Evolutionary conservation across 2,797 vertebrate species (phyloP), one percentile per base, ranked within the genome.

Genomic region (Pseudomugil gertrudae): DNA sequence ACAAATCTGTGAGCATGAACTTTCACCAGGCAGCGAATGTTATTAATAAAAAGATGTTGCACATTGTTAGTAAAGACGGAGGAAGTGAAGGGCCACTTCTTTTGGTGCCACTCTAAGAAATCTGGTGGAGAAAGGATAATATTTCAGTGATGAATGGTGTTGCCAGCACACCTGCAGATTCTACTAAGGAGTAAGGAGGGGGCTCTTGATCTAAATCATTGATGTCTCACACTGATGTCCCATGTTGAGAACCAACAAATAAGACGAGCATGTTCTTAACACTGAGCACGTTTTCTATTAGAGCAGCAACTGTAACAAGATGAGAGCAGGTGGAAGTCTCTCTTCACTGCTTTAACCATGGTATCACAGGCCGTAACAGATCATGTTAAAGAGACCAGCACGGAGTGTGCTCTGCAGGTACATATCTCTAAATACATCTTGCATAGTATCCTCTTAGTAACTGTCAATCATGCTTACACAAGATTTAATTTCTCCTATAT

Each of bases 121-220:
- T 62, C 51, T 69, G 57, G 66, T 76, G 40, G 63, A 69, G 58
- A 80, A 84, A 21, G 71, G 79, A 84, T 84, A 67, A 87, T 80
- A 81, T 77, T 84, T 74, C 47, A 27, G 72, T 76, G 86, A 89
- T 88, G 83, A 87, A 88, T 72, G 81, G 57, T 76, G 2, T 69
- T 19, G 48, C 69, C 67, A 23, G 75, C 71, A 67, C 88, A 90
- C 81, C 88, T 89, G 84, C 60, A 3, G 67, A 78, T 81, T 59
- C 57, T 52, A 80, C 74, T 67, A 67, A 74, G 72, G 57, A 84
- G 65, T 21, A 23, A 57, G 64, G 58, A 85, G 74, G 69, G 78
- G 21, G 72, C 72, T 78, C 80, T 75, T 86, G 84, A 91, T 79
- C 72, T 90, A 87, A 92, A 92, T 88, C 72, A 78, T 80, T 83